phyloP scores from a whole-genome alignment of 2,113 vertebrate species.

The Rhombomys opimus region DNA sequence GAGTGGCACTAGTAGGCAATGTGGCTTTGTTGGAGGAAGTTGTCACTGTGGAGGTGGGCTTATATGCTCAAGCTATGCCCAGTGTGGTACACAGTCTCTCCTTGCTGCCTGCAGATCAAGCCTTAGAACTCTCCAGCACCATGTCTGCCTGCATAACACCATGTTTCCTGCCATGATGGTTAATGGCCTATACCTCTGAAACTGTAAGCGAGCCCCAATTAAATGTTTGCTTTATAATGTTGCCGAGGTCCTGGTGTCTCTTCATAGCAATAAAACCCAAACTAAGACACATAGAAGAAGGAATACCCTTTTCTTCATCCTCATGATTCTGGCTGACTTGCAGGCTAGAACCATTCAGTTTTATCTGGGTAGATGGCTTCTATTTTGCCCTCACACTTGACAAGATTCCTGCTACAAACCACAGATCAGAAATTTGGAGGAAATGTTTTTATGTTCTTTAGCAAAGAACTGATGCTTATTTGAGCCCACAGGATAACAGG shows the following conservation, averaged over 20 bases:
- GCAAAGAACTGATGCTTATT: neutral
- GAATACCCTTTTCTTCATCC: neutral
- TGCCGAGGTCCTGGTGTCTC: no score
- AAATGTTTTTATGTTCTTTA: neutral
- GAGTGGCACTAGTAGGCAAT: neutral
- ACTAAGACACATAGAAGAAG: no score
- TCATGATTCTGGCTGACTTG: neutral
- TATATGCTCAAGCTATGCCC: neutral
- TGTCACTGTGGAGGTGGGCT: neutral
- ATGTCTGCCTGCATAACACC: neutral
- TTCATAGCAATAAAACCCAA: no score
- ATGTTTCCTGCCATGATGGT: neutral
- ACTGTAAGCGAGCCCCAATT: neutral
- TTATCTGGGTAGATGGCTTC: neutral
- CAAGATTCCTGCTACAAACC: neutral
- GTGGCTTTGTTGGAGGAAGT: neutral
- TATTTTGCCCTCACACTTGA: neutral
- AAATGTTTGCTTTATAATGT: no score
- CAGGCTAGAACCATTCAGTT: neutral
- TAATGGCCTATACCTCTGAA: neutral
- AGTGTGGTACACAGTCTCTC: neutral
- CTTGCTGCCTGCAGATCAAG: neutral
- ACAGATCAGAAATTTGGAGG: neutral
- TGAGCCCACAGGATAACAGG: neutral
- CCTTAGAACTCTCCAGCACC: neutral